Evolutionary conservation across 1,140 invertebrate species (phyloP), one percentile per base, ranked within the genome.

Genomic region (Drosophila kepulauana): DNA sequence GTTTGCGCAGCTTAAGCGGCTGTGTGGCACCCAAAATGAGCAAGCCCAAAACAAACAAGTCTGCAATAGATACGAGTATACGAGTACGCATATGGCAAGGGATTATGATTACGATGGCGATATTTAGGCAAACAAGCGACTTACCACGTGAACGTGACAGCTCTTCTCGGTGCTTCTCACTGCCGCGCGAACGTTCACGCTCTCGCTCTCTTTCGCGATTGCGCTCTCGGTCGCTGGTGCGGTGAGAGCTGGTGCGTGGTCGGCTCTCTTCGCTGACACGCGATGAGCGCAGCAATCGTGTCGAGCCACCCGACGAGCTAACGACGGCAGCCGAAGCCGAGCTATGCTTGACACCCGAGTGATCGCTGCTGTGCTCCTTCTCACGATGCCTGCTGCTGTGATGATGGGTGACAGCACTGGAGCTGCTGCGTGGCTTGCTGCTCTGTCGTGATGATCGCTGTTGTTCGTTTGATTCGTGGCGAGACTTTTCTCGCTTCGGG

Each of bases 21-120:
- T 91, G 90, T 62, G 90, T 91, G 78, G 90, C 90, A 74, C 86
- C 90, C 90, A 91, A 87, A 68, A 91, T 84, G 51, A 91, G 87
- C 64, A 91, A 72, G 70, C 86, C 90, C 82, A 91, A 90, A 69
- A 91, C 73, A 67, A 91, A 87, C 35, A 91, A 70, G 28, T 89
- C 85, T 89, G 85, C 28, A 88, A 89, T 35, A 87, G 58, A 87
- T 49, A 67, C 30, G 54, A 11, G 16, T 30, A 33, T 5, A 61
- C 20, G 28, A 43, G 30, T 62, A 33, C 20, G 33, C 13, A 43
- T 58, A 33, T 25, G 38, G 51, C 49, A 57, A 52, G 65, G 38
- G 49, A 73, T 75, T 59, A 25, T 25, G 20, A 25, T 0, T 25
- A 52, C 6, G 35, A 38, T 43, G 49, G 5, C 16, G 13, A 11